These are phyloP conservation scores for Meandrina meandrites DNA, from an alignment of 92 coral and sea anemone species.

Conservation along the genomic window DNA sequence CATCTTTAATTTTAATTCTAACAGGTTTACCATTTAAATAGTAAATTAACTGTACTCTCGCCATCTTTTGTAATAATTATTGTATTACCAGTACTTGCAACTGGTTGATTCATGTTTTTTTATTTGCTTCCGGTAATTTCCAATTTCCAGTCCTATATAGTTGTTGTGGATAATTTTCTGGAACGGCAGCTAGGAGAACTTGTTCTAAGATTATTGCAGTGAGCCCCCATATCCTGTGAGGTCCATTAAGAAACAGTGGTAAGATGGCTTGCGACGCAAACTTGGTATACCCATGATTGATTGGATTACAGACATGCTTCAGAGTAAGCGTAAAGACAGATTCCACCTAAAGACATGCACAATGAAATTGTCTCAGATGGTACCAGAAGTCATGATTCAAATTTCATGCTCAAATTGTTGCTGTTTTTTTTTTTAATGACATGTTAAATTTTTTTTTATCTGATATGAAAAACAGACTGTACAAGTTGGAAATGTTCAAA, in stretches of 20 bases:
- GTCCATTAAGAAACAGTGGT: constrained; percentile 83
- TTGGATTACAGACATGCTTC: constrained; percentile 68
- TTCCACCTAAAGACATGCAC: constrained; percentile 61
- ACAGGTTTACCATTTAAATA: neutral
- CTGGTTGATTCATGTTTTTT: neutral
- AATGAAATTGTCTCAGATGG: neutral
- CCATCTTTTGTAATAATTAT: neutral
- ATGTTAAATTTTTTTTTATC: too few relatives aligned
- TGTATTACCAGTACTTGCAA: too few relatives aligned
- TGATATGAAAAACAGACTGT: too few relatives aligned
- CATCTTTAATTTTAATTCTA: neutral
- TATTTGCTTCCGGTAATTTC: neutral
- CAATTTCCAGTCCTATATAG: neutral
- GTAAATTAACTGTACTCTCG: too few relatives aligned
- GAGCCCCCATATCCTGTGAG: constrained; percentile 89
- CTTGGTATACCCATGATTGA: constrained; percentile 72
- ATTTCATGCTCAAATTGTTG: neutral
- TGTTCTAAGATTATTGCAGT: constrained; percentile 81
- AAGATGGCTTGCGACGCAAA: constrained; percentile 39
- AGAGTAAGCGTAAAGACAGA: constrained; percentile 78
- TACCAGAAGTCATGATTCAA: neutral
- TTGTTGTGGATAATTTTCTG: constrained; percentile 50
- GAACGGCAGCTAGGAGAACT: constrained; percentile 63
- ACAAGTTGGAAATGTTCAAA: too few relatives aligned
- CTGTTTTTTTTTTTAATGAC: neutral